phyloP scores from a whole-genome alignment of 2,888 invertebrate species.

The Conomelus anceps region DNA sequence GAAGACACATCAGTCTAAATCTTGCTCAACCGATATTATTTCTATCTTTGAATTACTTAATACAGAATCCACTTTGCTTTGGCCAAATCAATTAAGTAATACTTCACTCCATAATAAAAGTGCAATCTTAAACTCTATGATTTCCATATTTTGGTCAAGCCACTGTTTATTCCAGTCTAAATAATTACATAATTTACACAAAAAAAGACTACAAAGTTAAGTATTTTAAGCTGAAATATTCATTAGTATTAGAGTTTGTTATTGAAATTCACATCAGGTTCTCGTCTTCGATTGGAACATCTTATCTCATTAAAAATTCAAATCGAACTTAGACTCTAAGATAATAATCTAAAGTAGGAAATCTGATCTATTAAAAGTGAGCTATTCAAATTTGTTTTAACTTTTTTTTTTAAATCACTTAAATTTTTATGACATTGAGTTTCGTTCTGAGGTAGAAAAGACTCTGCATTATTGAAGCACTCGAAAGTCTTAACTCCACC shows the following conservation, averaged over 20 bases:
- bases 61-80: neutral
- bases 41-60: neutral
- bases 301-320: neutral
- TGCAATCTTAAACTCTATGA: neutral
- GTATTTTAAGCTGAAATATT: neutral
- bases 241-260: neutral
- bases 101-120: neutral
- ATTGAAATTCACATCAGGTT: neutral
- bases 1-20: neutral
- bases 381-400: neutral
- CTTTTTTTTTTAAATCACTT: no score
- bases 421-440: no score
- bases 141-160: neutral
- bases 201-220: no score
- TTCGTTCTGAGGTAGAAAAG: no score
- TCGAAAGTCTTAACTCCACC: no score
- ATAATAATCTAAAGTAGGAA: neutral
- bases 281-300: neutral
- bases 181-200: no score
- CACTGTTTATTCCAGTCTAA: no score
- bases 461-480: no score
- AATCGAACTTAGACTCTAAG: neutral
- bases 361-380: neutral
- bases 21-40: neutral
- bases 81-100: neutral